phyloP scores from a whole-genome alignment of 2,113 vertebrate genomes.

The Tenebrosternarchus preto region DNA sequence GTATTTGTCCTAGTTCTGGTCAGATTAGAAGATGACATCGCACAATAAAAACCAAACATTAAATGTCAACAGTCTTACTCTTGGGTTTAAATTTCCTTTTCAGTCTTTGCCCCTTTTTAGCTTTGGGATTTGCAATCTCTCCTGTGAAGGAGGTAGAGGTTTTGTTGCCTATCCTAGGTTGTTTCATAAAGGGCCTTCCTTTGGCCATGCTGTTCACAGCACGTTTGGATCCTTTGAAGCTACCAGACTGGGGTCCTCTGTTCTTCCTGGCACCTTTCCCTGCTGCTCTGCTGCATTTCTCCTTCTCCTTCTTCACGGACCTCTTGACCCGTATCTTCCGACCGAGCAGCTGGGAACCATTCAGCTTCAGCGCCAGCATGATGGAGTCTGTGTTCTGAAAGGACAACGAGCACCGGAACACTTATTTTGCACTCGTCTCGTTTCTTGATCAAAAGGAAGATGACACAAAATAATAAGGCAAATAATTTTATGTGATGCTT shows the following conservation, averaged over 20 bases:
- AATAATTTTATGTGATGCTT: background rate
- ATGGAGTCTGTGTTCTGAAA: conserved; percentile 84
- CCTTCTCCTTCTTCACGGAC: conserved; percentile 72
- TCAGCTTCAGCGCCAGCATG: conserved; percentile 86
- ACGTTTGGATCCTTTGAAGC: conserved; percentile 35
- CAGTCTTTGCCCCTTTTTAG: conserved; percentile 66
- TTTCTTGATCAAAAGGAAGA: background rate
- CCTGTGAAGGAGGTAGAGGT: conserved; percentile 74
- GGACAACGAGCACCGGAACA: background rate
- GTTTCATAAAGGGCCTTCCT: background rate
- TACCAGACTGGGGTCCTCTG: background rate
- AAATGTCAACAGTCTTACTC: conserved; percentile 30
- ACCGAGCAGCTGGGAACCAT: conserved; percentile 79
- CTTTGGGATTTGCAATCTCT: conserved; percentile 72
- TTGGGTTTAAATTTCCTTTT: conserved; percentile 62
- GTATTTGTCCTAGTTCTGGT: background rate
- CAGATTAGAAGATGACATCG: background rate
- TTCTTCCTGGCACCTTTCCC: background rate
- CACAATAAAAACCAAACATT: background rate
- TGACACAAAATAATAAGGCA: no score
- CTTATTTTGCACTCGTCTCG: background rate
- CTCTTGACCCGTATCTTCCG: conserved; percentile 83
- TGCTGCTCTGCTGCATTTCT: background rate
- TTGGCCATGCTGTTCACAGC: background rate
- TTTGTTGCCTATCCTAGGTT: conserved; percentile 22